A percentile compares a stretch with the other conserved stretches of the same genome.
Evolutionary conservation across 1,140 invertebrate genomes (phyloP).

Genomic region (Sycophaga agraensis): DNA sequence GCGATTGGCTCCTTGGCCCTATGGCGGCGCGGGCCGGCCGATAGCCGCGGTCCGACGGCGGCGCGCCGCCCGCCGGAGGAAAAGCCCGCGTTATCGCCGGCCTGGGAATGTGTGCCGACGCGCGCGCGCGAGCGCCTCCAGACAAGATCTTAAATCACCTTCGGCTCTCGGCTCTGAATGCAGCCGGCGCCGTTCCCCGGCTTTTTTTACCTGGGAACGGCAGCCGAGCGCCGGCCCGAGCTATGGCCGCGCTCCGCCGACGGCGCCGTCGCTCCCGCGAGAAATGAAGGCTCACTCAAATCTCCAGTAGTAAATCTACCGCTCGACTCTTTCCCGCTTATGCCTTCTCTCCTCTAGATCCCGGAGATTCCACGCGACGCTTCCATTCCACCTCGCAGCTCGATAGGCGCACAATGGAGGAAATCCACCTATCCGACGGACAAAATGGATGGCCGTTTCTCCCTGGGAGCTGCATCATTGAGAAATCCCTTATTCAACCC

Average conservation of each 20-base stretch:
- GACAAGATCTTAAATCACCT: conserved; percentile 52
- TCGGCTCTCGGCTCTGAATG: conserved; percentile 42
- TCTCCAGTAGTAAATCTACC: conserved; percentile 45
- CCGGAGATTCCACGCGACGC: conserved; percentile 15
- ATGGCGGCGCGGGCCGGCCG: too few species aligned
- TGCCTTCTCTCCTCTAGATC: background rate
- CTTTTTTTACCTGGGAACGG: too few species aligned
- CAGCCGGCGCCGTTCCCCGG: too few species aligned
- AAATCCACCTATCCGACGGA: too few species aligned
- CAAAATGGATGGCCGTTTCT: too few species aligned
- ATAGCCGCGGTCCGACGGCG: background rate
- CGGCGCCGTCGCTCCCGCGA: background rate
- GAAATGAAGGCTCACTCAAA: conserved; percentile 35
- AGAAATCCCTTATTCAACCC: too few species aligned
- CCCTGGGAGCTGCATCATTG: too few species aligned
- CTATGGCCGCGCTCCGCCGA: too few species aligned
- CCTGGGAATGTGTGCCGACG: too few species aligned
- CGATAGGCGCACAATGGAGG: too few species aligned
- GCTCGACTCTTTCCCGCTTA: background rate
- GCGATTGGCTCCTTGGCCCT: conserved; percentile 30
- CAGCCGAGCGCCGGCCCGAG: too few species aligned
- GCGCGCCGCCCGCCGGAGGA: conserved; percentile 11
- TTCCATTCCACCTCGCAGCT: background rate
- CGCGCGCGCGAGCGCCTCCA: conserved; percentile 33
- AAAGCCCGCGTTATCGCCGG: conserved; percentile 31